Evolutionary conservation across 1,140 invertebrate species (phyloP), one percentile per base, ranked within the genome.

Genomic region (Hycleus cichorii): DNA sequence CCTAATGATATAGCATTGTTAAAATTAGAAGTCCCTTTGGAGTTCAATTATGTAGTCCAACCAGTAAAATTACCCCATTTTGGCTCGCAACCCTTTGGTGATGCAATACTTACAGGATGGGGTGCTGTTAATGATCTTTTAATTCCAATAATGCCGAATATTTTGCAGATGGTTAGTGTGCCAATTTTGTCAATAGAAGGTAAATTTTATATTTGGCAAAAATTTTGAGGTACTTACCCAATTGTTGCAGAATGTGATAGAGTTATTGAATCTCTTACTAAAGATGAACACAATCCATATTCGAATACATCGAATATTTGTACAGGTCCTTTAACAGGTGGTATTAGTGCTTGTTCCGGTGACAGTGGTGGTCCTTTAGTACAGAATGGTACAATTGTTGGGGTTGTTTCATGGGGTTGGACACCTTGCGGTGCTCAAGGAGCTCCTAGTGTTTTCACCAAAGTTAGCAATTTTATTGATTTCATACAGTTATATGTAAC

Each of bases 341-440:
- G 80, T 53, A 68, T 74, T 25, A 80, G 80, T 27, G 81, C 83
- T 7, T 86, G 84, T 72, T 80, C 74, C 55, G 84, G 83, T 46
- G 85, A 87, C 68, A 85, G 83, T 27, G 85, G 85, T 46, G 83
- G 84, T 51, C 84, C 84, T 11, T 65, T 86, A 38, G 75, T 81
- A 18, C 70, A 80, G 47, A 64, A 73, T 60, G 69, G 57, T 24
- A 64, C 73, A 10, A 44, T 78, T 57, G 66, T 89, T 54, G 89
- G 89, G 18, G 72, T 89, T n/a, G 87, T 89, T 0, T 90, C 87
- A 2, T 90, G 86, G 85, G 88, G 88, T 9, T 73, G 83, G 32
- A 76, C 81, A 42, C 89, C 88, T 59, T 88, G 87, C 63, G 85
- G 85, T 3, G 62, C 71, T 18, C 72, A 69, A 62, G 80, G 81